phyloP scores from a whole-genome alignment of 2,797 vertebrate species.

The Sebastes flavidus region DNA sequence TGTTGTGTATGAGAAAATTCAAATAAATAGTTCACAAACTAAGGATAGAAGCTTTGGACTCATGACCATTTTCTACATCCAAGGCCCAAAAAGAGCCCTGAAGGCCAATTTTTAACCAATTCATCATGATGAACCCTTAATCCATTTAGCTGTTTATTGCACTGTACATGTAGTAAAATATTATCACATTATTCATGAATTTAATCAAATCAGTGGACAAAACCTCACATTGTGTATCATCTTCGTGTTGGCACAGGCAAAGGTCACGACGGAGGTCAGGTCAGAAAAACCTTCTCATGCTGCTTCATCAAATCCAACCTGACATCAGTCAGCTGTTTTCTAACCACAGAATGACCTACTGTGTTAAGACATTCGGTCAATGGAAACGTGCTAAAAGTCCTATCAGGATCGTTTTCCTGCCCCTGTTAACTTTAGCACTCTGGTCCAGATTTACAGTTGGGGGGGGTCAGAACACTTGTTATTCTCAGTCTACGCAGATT shows the following conservation, averaged over 20 bases:
- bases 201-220: neutral
- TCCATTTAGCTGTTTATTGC: neutral
- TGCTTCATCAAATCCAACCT: constrained; percentile 1
- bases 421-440: constrained; percentile 50
- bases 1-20: too few relatives aligned
- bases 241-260: neutral
- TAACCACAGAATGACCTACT: constrained; percentile 26
- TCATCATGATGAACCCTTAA: neutral
- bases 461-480: constrained; percentile 59
- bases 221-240: neutral
- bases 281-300: neutral
- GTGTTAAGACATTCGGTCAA: constrained; percentile 51
- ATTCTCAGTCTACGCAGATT: constrained; percentile 62
- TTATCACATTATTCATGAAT: neutral
- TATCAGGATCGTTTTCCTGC: constrained; percentile 61
- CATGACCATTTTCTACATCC: neutral
- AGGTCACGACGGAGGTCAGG: neutral
- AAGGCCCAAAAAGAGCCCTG: neutral
- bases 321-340: constrained; percentile 9
- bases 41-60: neutral
- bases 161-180: neutral
- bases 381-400: constrained; percentile 57
- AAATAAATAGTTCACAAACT: too few relatives aligned
- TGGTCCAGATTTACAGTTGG: constrained; percentile 72
- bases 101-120: neutral